These are phyloP conservation scores for Eclectus roratus DNA, from an alignment of 2,113 vertebrate genomes.

Conservation along the genomic window DNA sequence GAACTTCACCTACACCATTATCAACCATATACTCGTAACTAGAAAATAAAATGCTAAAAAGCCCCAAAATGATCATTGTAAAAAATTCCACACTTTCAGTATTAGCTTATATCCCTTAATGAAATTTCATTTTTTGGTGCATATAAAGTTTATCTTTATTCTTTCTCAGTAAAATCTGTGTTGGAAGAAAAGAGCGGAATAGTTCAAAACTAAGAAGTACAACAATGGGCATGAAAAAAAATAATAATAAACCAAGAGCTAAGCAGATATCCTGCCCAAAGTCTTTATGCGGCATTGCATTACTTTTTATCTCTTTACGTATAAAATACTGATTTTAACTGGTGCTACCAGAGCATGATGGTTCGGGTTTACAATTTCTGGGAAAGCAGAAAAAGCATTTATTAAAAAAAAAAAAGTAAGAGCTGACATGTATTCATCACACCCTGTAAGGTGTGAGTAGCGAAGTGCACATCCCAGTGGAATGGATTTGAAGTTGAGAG, in stretches of 20 bases:
- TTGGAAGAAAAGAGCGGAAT: neutral
- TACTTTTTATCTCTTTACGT: neutral
- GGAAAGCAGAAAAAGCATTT: neutral
- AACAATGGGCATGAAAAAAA: neutral
- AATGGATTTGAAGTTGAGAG: neutral
- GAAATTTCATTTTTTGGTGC: rapidly evolving
- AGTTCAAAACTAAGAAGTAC: neutral
- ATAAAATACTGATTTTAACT: neutral
- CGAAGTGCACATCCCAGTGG: neutral
- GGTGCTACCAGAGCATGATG: neutral
- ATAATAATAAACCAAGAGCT: neutral
- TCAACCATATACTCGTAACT: neutral
- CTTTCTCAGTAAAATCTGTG: neutral
- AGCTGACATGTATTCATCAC: neutral
- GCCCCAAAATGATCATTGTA: neutral
- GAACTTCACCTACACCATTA: neutral
- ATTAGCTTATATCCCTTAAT: neutral
- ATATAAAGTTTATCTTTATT: neutral
- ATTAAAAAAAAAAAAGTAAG: neutral
- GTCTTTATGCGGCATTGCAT: neutral
- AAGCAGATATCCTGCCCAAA: neutral
- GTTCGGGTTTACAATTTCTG: neutral
- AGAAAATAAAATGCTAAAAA: neutral
- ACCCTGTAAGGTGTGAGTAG: neutral
- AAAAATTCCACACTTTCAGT: neutral